These are phyloP conservation scores for Peromyscus attwateri DNA, from an alignment of 2,797 vertebrate species.

Conservation along the genomic window DNA sequence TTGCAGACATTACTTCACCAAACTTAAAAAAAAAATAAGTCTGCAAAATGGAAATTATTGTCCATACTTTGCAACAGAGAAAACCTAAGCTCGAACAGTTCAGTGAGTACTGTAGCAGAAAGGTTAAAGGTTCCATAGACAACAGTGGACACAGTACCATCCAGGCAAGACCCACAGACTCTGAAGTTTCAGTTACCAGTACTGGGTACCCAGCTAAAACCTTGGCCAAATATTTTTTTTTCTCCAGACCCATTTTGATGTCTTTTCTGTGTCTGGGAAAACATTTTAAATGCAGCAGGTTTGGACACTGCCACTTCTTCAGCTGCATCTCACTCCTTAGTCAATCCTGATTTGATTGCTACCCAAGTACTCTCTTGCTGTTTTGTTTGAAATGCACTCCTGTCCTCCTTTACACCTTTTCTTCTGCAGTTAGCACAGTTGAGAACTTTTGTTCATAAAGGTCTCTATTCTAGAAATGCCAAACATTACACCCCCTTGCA, in stretches of 20 bases:
- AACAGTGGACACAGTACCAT: background rate
- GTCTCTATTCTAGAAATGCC: background rate
- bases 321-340: background rate
- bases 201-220: background rate
- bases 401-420: rapidly evolving
- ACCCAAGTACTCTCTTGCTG: background rate
- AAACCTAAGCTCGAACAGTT: background rate
- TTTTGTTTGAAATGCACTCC: background rate
- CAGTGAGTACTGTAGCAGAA: background rate
- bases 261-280: background rate
- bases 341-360: background rate
- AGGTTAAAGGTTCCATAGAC: background rate
- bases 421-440: background rate
- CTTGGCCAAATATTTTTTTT: background rate
- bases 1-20: background rate
- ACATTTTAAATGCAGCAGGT: background rate
- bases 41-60: background rate
- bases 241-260: background rate
- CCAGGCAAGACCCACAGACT: background rate
- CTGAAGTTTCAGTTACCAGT: background rate
- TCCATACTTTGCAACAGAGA: background rate
- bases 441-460: background rate
- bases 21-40: background rate
- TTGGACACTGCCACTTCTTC: background rate
- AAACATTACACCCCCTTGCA: background rate